Evolutionary conservation across 2,888 invertebrate genomes (phyloP).

Genomic region (Mythimna pallens): DNA sequence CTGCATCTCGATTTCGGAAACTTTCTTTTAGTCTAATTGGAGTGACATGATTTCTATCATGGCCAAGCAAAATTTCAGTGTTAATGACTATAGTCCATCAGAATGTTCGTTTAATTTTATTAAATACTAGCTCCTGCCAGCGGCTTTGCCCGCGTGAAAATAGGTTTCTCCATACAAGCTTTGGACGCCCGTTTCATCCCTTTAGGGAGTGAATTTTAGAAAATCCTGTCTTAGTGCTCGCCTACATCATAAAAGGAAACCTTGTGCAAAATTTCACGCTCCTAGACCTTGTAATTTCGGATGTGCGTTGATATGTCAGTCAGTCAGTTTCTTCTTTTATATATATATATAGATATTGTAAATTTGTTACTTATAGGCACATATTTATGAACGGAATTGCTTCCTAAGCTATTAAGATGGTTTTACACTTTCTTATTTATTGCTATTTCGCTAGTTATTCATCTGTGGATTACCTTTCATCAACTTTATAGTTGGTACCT

Average conservation of each 20-base stretch:
- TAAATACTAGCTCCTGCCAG: too few species aligned
- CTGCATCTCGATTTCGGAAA: constrained; percentile 37
- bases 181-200: too few species aligned
- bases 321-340: too few species aligned
- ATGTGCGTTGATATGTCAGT: too few species aligned
- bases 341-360: not conserved
- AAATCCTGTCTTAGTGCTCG: too few species aligned
- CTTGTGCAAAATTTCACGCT: too few species aligned
- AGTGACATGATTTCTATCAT: constrained; percentile 28
- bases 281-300: too few species aligned
- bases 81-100: constrained; percentile 20
- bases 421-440: constrained; percentile 27
- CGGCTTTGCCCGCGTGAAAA: too few species aligned
- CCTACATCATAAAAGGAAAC: too few species aligned
- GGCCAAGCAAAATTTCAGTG: constrained; percentile 31
- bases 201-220: too few species aligned
- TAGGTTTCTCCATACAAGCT: too few species aligned
- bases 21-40: constrained; percentile 52
- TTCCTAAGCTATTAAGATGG: constrained; percentile 25
- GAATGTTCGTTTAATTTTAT: not conserved
- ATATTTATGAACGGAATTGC: constrained; percentile 1
- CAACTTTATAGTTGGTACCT: not conserved
- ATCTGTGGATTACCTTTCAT: not conserved
- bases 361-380: constrained; percentile 1
- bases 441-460: constrained; percentile 6